Evolutionary conservation across 2,113 vertebrate genomes (phyloP).

Genomic region (Neodon shergylaensis): DNA sequence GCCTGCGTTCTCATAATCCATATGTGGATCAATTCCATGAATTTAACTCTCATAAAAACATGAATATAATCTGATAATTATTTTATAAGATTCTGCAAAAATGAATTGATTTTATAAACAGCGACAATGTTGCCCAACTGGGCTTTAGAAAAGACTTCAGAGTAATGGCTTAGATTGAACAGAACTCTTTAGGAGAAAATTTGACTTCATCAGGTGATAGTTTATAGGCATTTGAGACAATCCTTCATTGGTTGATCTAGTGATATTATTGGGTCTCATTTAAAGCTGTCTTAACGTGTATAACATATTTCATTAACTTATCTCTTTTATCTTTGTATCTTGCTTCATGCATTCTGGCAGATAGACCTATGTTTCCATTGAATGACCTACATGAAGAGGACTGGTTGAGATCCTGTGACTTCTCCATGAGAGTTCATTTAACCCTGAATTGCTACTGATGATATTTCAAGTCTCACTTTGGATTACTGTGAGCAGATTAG

Average conservation of each 20-base stretch:
- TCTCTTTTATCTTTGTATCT: neutral
- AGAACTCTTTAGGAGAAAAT: neutral
- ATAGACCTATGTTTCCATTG: neutral
- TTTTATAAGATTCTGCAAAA: neutral
- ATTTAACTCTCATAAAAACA: neutral
- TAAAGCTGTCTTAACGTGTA: neutral
- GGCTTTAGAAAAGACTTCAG: neutral
- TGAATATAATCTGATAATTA: neutral
- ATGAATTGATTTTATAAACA: neutral
- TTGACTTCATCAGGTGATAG: neutral
- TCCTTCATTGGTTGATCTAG: neutral
- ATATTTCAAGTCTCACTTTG: slow-evolving; percentile 13
- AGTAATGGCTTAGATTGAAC: neutral
- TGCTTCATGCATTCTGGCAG: neutral
- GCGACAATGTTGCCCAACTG: neutral
- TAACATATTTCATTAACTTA: neutral
- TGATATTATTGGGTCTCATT: neutral
- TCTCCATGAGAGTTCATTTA: neutral
- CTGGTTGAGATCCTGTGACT: neutral
- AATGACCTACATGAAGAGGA: neutral
- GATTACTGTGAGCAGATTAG: neutral
- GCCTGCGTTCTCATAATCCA: rapidly evolving
- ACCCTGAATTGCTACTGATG: neutral
- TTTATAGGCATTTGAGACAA: neutral
- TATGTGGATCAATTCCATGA: neutral